Conservation (phyloP, 2,888 invertebrate genomes). For the Oithona nana region DNA sequence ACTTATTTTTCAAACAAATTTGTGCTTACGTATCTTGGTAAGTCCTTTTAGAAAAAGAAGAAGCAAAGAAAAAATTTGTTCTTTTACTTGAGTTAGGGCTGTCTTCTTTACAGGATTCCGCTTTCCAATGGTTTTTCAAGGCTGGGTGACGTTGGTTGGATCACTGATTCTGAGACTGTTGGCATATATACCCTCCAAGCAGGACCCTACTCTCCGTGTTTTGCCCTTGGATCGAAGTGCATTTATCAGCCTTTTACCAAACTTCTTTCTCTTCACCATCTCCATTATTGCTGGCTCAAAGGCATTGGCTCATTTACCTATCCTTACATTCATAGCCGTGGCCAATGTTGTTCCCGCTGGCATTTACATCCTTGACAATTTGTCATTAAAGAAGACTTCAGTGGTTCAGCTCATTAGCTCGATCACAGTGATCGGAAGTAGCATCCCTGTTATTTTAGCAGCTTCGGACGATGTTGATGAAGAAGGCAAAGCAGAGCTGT, state of each 20-base stretch:
- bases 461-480: slow-evolving; percentile 20
- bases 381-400: slow-evolving; percentile 20
- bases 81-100: no score
- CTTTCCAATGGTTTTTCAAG: slow-evolving; percentile 26
- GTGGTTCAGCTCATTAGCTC: slow-evolving; percentile 20
- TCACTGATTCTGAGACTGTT: slow-evolving; percentile 23
- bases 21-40: no score
- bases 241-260: slow-evolving; percentile 23
- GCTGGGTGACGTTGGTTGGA: slow-evolving; percentile 25
- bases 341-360: slow-evolving; percentile 22
- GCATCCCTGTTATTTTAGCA: slow-evolving; percentile 19
- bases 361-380: slow-evolving; percentile 22
- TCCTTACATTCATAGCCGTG: slow-evolving; percentile 23
- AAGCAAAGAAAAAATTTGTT: no score
- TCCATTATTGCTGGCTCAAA: slow-evolving; percentile 24
- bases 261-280: slow-evolving; percentile 23
- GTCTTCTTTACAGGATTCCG: slow-evolving; percentile 24
- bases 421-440: slow-evolving; percentile 21
- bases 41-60: no score
- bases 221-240: slow-evolving; percentile 22
- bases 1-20: slow-evolving; percentile 21
- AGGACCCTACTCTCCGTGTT: slow-evolving; percentile 19
- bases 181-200: slow-evolving; percentile 19
- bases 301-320: slow-evolving; percentile 23
- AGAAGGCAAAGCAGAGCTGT: slow-evolving; percentile 18